A percentile compares a stretch with the other conserved stretches of the same genome.
Conservation (phyloP, 2,888 invertebrate genomes). For the Proisotoma minuta region DNA sequence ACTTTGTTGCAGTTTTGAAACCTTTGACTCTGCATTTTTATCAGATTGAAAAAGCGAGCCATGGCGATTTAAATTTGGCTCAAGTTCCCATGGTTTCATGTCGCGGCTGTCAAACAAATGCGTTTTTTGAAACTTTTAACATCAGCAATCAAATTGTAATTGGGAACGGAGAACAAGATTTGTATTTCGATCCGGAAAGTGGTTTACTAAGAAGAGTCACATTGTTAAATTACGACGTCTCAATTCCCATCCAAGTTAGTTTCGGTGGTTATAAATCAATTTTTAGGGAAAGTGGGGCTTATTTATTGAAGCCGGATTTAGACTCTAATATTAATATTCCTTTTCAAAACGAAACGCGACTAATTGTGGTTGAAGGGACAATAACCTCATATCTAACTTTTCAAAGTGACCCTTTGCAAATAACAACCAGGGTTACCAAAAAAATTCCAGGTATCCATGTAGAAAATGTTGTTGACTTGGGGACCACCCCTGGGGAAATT, state of each 20-base stretch:
- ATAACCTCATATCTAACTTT: not conserved
- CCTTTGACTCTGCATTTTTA: constrained; percentile 68
- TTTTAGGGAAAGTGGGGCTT: constrained; percentile 91
- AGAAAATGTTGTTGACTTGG: constrained; percentile 77
- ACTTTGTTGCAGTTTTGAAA: constrained; percentile 74
- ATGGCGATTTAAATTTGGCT: not conserved
- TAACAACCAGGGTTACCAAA: too few relatives aligned
- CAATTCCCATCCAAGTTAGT: constrained; percentile 70
- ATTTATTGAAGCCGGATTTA: constrained; percentile 89
- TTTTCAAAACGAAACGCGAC: not conserved
- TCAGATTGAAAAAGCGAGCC: constrained; percentile 45
- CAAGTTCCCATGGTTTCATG: not conserved
- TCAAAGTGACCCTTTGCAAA: not conserved
- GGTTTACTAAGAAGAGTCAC: constrained; percentile 77
- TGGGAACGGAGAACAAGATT: not conserved
- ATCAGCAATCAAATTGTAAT: not conserved
- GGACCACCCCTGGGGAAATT: constrained; percentile 60
- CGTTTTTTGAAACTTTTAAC: not conserved
- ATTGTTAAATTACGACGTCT: constrained; percentile 68
- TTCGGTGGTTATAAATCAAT: constrained; percentile 87
- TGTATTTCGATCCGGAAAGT: constrained; percentile 68
- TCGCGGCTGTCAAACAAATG: not conserved
- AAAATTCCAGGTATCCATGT: constrained; percentile 65
- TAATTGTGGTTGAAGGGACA: not conserved
- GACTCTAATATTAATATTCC: constrained; percentile 63